These are phyloP conservation scores for Ormia ochracea DNA, from an alignment of 2,888 invertebrate genomes.

Conservation along the genomic window DNA sequence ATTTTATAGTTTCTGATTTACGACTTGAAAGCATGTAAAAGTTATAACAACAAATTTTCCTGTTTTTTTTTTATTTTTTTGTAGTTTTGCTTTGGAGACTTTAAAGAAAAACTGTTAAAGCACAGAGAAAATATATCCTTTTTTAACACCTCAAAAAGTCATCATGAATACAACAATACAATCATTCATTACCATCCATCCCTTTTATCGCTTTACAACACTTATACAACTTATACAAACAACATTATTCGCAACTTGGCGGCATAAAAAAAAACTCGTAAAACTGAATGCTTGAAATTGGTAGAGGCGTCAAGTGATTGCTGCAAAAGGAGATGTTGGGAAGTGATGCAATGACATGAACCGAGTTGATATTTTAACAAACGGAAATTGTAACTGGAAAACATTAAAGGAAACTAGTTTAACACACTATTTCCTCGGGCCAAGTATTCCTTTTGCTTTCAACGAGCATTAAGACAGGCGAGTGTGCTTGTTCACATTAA, in stretches of 20 bases:
- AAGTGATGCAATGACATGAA: constrained; percentile 32
- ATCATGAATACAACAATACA: neutral
- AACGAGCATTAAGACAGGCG: neutral
- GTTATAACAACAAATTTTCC: neutral
- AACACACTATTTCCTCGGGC: constrained; percentile 60
- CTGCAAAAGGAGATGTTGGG: neutral
- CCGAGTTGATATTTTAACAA: constrained; percentile 48
- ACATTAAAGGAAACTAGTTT: constrained; percentile 57
- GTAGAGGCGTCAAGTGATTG: neutral
- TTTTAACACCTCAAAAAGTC: neutral
- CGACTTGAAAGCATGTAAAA: neutral
- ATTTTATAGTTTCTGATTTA: neutral
- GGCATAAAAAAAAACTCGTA: neutral
- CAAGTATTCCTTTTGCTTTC: constrained; percentile 1
- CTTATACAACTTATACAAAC: neutral
- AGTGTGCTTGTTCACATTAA: neutral
- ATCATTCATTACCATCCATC: constrained; percentile 8
- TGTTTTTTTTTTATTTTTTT: neutral
- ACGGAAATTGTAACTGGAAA: constrained; percentile 60
- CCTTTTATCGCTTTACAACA: neutral
- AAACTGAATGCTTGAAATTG: constrained; percentile 8
- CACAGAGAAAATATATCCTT: neutral
- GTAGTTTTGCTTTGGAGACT: neutral
- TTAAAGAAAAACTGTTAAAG: neutral
- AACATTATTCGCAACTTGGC: neutral